Base-by-base conservation (phyloP, 2,888 invertebrate species). In the Dorcus hopei region DNA sequence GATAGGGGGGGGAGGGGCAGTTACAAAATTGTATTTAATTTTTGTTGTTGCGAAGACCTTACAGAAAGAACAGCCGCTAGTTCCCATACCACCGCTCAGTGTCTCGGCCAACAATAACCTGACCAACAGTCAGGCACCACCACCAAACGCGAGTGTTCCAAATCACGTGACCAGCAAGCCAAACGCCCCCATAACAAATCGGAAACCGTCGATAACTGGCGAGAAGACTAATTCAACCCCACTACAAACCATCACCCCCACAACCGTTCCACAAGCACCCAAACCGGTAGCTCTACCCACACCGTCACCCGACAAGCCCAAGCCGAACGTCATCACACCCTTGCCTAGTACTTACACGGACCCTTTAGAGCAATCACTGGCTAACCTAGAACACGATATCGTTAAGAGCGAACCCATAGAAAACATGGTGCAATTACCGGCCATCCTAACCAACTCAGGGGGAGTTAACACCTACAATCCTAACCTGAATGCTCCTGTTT, bases 301-400 rank as follows among this genome's bases (percentile, higher is more conserved):
- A 11, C 73, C 76, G 19, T 74, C 74, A 23, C 74, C 74, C 42
- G 75, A 75, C 61, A 66, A 76, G 67, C 74, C 74, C 5, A 76
- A 75, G 70, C 68, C 71, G 49, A 66, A 68, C 61, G 62, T 73
- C 49, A 59, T 77, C 38, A 76, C 77, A 55, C 77, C 78, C n/a
- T 70, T 77, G 26, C 70, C 74, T 55, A 68, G 59, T 63, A 67
- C 71, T 43, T 83, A 80, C 72, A 85, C 87, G 57, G 88, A 89
- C 76, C 88, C 88, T 16, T 81, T 89, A 68, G 89, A 89, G 77
- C 84, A 87, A 67, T 87, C 88, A 54, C 79, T 89, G 69, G 88
- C 88, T 49, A 87, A 85, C 68, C 79, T 89, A 65, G 89, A 89
- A 77, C 84, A 87, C 51, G 84, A 82, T 64, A 79, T 83, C 43